phyloP scores from a whole-genome alignment of 1,140 invertebrate genomes.

The Drosophila leontia region DNA sequence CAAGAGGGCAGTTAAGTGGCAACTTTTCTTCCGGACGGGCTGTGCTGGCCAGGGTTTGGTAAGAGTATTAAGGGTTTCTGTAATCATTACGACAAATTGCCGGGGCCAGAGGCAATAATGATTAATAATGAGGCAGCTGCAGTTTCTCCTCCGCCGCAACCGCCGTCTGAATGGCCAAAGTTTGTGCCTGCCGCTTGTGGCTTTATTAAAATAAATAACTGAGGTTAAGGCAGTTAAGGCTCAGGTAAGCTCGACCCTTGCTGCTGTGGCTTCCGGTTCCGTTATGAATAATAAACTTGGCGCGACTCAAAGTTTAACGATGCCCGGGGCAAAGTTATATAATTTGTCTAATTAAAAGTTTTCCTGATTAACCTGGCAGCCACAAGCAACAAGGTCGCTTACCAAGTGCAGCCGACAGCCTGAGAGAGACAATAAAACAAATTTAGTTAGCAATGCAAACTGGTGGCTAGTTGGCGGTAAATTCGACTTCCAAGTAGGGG shows the following conservation, averaged over 20 bases:
- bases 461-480: conserved; percentile 1
- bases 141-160: conserved; percentile 9
- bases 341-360: conserved; percentile 77
- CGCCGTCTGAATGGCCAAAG: conserved; percentile 46
- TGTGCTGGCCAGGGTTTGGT: not conserved
- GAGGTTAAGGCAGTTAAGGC: conserved; percentile 39
- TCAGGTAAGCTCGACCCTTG: conserved; percentile 38
- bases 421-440: conserved; percentile 46
- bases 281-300: conserved; percentile 67
- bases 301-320: conserved; percentile 46
- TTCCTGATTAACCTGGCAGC: conserved; percentile 46
- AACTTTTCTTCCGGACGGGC: conserved; percentile 33
- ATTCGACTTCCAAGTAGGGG: conserved; percentile 12
- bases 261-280: conserved; percentile 36
- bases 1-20: conserved; percentile 44
- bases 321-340: conserved; percentile 59
- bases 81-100: conserved; percentile 59
- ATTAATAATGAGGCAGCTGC: conserved; percentile 59
- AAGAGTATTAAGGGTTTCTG: conserved; percentile 7
- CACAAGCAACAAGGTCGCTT: conserved; percentile 44
- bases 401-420: conserved; percentile 16
- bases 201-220: conserved; percentile 58
- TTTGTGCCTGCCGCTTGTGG: conserved; percentile 37
- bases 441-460: conserved; percentile 44
- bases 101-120: conserved; percentile 40